phyloP scores from a whole-genome alignment of 2,797 vertebrate species.

The Acrocephalus scirpaceus region DNA sequence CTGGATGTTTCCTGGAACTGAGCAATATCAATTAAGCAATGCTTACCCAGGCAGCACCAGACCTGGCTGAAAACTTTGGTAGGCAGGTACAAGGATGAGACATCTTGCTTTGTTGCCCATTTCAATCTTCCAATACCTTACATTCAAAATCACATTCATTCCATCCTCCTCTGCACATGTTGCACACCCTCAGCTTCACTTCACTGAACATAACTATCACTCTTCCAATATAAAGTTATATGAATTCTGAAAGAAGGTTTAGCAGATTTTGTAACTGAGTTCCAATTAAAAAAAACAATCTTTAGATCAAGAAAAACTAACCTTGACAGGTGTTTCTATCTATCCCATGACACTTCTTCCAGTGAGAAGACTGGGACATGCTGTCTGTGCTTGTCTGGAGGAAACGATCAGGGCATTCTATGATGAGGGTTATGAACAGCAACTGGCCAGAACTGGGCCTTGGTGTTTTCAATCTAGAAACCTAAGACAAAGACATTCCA shows the following conservation, averaged over 20 bases:
- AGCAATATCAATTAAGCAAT: background rate
- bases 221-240: background rate
- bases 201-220: background rate
- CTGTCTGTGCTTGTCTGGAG: fast-evolving
- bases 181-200: background rate
- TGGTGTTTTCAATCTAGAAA: background rate
- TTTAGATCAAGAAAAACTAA: background rate
- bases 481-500: background rate
- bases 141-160: background rate
- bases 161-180: background rate
- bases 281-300: background rate
- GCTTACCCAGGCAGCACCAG: background rate
- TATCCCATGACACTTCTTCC: background rate
- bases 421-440: background rate
- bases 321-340: background rate
- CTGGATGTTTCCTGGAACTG: background rate
- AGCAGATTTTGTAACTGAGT: background rate
- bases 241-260: background rate
- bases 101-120: background rate
- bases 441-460: background rate
- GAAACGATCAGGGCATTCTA: fast-evolving
- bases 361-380: background rate
- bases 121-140: background rate
- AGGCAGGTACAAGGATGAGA: background rate
- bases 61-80: background rate